Conservation (phyloP, 2,888 invertebrate genomes). For the Vandiemenella viatica region DNA sequence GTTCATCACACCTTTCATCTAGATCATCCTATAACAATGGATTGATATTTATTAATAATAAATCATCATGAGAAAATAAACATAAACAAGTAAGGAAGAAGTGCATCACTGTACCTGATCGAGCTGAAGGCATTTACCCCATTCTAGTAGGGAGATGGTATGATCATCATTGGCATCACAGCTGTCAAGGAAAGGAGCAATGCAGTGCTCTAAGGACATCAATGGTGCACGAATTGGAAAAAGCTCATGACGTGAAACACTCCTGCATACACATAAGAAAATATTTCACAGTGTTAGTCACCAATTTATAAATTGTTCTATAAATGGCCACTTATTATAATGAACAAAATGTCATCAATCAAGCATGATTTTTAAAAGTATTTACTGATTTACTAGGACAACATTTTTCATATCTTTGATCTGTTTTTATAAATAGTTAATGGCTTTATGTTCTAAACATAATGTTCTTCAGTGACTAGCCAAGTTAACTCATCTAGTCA, state of each 20-base stretch:
- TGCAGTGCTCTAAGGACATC: conserved; percentile 93
- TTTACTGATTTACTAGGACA: no score
- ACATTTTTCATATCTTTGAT: no score
- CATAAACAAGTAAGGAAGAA: background rate
- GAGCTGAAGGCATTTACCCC: conserved; percentile 77
- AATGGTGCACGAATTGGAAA: conserved; percentile 91
- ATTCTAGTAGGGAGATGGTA: conserved; percentile 78
- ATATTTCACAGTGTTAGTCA: no score
- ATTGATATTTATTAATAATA: background rate
- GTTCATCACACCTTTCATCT: conserved; percentile 64
- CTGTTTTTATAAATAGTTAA: no score
- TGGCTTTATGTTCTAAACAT: no score
- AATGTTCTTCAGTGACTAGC: no score
- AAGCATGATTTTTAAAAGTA: no score
- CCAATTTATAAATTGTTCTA: no score
- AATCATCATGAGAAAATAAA: background rate
- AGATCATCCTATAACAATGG: conserved; percentile 45
- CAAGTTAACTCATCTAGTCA: no score
- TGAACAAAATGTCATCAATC: no score
- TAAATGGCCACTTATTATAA: no score
- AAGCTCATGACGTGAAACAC: conserved; percentile 84
- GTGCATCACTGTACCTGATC: conserved; percentile 45
- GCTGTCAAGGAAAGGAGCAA: conserved; percentile 83
- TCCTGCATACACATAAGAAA: no score
- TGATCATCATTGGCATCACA: conserved; percentile 85